phyloP scores from a whole-genome alignment of 2,113 vertebrate species.

The Empidonax alnorum region DNA sequence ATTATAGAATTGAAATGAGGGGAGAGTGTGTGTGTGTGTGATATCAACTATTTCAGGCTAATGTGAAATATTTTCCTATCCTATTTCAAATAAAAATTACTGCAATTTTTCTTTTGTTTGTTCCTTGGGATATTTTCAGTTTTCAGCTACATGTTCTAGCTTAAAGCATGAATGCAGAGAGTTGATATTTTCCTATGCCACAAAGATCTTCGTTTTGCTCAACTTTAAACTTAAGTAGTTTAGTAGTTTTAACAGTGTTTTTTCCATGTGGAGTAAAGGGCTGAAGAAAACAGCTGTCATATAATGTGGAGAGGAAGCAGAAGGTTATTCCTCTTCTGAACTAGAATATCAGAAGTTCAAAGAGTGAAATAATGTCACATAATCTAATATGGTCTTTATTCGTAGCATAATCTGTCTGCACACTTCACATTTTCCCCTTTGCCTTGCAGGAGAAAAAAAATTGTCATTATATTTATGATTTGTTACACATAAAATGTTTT shows the following conservation, averaged over 20 bases:
- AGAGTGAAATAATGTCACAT: neutral
- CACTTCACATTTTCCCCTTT: slow-evolving; percentile 6
- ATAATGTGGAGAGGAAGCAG: neutral
- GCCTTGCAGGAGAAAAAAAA: neutral
- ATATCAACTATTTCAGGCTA: neutral
- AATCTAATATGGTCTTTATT: neutral
- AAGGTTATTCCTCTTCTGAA: neutral
- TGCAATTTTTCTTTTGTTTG: neutral
- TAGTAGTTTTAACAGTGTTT: neutral
- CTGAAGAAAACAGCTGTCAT: neutral
- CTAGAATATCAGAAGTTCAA: neutral
- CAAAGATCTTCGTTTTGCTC: neutral
- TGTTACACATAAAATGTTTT: slow-evolving; percentile 30
- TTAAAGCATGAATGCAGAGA: neutral
- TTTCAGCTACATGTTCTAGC: neutral
- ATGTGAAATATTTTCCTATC: neutral
- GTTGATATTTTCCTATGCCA: neutral
- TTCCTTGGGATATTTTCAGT: neutral
- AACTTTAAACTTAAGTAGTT: neutral
- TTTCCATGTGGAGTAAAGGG: neutral
- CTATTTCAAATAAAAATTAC: neutral
- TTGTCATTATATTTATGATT: neutral
- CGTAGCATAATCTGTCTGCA: neutral
- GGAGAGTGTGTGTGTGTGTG: neutral
- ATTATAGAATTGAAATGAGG: neutral